Conservation (phyloP, 64 coral and sea anemone species). For the Montipora capricornis region DNA sequence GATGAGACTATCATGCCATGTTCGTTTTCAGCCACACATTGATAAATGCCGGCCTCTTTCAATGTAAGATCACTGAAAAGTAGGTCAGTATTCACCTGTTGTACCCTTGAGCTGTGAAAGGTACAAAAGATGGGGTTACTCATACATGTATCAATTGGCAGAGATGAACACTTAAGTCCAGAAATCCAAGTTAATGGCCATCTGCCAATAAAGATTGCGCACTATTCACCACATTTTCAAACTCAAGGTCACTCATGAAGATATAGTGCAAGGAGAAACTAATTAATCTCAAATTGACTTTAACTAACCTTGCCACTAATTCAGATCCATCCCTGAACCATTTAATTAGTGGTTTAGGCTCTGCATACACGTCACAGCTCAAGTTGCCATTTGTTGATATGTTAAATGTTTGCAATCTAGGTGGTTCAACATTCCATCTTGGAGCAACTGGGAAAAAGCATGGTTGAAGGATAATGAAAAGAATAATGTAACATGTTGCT, state of each 20-base stretch:
- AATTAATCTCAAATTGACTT: no score
- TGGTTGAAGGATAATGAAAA: not conserved
- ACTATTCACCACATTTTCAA: no score
- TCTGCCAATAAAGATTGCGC: no score
- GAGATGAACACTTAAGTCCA: no score
- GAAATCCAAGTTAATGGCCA: no score
- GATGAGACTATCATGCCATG: slow-evolving; percentile 52
- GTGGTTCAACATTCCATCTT: slow-evolving; percentile 4
- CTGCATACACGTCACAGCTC: no score
- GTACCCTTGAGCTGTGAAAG: not conserved
- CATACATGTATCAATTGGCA: no score
- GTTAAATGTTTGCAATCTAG: not conserved
- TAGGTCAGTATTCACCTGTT: not conserved
- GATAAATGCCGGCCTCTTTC: slow-evolving; percentile 18
- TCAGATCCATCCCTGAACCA: slow-evolving; percentile 45
- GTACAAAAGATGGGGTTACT: not conserved
- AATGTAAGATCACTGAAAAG: not conserved
- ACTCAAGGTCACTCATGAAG: no score
- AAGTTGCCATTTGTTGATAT: no score
- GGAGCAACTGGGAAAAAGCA: slow-evolving; percentile 26
- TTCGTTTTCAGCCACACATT: slow-evolving; percentile 45
- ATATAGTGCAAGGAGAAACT: no score
- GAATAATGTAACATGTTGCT: no score
- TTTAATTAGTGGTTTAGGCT: not conserved
- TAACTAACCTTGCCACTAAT: slow-evolving; percentile 6